Conservation (phyloP, 2,797 vertebrate species). For the Ctenochaetus hawaiiensis region DNA sequence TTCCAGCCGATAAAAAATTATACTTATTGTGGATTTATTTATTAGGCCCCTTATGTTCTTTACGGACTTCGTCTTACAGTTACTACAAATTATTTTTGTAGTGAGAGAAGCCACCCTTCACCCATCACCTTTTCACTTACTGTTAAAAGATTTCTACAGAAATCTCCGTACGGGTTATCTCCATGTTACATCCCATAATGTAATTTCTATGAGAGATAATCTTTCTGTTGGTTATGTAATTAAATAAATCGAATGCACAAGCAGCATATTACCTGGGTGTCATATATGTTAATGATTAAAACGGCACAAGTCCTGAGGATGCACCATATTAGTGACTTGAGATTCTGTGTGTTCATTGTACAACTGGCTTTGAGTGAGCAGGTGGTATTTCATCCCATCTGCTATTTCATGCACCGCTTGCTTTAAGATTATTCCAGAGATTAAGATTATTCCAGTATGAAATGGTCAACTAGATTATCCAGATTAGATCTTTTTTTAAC, state of each 20-base stretch:
- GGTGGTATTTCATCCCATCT: slow-evolving; percentile 12
- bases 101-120: background rate
- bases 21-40: background rate
- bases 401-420: background rate
- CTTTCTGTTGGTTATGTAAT: background rate
- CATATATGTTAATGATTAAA: background rate
- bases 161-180: too few species aligned
- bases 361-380: background rate
- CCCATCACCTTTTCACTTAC: background rate
- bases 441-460: slow-evolving; percentile 19
- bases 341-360: background rate
- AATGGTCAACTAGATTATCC: slow-evolving; percentile 8
- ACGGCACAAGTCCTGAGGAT: background rate
- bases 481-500: background rate
- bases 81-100: background rate
- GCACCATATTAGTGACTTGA: background rate
- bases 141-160: background rate
- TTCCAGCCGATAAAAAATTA: background rate
- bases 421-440: slow-evolving; percentile 13
- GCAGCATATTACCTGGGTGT: slow-evolving; percentile 1
- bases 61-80: background rate
- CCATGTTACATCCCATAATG: background rate
- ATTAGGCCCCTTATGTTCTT: background rate
- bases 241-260: background rate
- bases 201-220: slow-evolving; percentile 1